Base-by-base conservation (phyloP, 2,113 vertebrate genomes). In the Perca schrenkii region DNA sequence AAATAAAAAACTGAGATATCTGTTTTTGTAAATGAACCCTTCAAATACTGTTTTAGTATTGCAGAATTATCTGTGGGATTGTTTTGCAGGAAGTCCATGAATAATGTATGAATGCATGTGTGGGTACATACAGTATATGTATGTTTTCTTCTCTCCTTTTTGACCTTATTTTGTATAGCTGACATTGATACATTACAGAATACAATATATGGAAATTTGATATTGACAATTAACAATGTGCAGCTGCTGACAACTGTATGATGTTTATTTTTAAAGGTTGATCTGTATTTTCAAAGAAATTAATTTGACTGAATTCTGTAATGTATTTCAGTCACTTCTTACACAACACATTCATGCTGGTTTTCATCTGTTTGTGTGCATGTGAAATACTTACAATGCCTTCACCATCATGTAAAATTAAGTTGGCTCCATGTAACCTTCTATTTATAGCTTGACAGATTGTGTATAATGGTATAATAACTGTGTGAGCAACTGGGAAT, bases 371-470 rank as follows among this genome's bases (percentile, higher is more conserved):
- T 83, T 70, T 77, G 47, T 65, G 7, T 11, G 34, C 46, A 52
- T 60, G 43, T 43, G n/a, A 63, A 15, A 40, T 19, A 61, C 28
- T 34, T 3, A 4, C 57, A 61, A 78, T 69, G 25, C 6, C 63
- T 61, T 47, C 2, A 31, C 13, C 63, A 0, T 62, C 40, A 66
- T 77, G 46, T 60, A 80, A 74, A 81, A 85, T 84, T 4, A 82
- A 43, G 21, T 60, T 56, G 78, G 19, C 71, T 74, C 49, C 63
- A 28, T 72, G 60, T 63, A 69, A 79, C 43, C 28, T 22, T 54
- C 68, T 86, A 87, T 81, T 84, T 87, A 81, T 80, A 88, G 50
- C 77, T 22, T 40, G 56, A 83, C 78, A 88, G 78, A 84, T 74
- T 85, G 72, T 76, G 46, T 57, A 57, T 65, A 80, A 90, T 74